Percentiles rank a stretch among this genome's conserved stretches.
phyloP scores from a whole-genome alignment of 2,888 invertebrate genomes.

The Eretmocerus hayati region DNA sequence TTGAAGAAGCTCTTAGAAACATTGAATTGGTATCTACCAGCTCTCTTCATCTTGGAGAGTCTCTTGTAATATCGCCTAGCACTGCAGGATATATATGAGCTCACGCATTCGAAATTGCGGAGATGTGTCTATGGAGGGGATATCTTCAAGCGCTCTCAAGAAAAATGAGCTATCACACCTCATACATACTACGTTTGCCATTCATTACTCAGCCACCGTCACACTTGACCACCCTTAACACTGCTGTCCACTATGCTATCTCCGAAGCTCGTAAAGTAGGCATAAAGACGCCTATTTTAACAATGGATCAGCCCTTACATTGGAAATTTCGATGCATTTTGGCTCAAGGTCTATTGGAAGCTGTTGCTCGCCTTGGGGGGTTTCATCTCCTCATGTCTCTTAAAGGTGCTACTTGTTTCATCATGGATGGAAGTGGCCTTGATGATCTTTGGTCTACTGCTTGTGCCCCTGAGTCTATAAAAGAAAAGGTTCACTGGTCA shows the following conservation, averaged over 20 bases:
- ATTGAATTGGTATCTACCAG: background rate
- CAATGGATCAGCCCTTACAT: no score
- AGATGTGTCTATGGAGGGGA: background rate
- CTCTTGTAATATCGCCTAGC: background rate
- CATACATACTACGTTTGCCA: background rate
- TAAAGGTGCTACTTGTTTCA: no score
- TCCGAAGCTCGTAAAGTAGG: background rate
- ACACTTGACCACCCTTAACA: background rate
- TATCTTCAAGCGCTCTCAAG: background rate
- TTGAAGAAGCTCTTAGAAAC: background rate
- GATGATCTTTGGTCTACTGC: no score
- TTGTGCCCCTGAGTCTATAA: no score
- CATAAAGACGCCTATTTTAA: background rate
- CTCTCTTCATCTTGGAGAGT: background rate
- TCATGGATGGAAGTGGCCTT: background rate
- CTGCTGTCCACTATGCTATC: background rate
- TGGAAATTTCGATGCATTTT: background rate
- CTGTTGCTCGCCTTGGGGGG: no score
- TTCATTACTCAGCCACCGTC: constrained; percentile 3
- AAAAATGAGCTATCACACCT: background rate
- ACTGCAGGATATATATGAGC: background rate
- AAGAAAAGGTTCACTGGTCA: no score
- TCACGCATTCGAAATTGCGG: no score
- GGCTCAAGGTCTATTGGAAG: no score
- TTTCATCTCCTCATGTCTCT: background rate